A percentile compares a stretch with the other conserved stretches of the same genome.
These are phyloP conservation scores for Characodon lateralis DNA, from an alignment of 2,797 vertebrate genomes.

Conservation along the genomic window DNA sequence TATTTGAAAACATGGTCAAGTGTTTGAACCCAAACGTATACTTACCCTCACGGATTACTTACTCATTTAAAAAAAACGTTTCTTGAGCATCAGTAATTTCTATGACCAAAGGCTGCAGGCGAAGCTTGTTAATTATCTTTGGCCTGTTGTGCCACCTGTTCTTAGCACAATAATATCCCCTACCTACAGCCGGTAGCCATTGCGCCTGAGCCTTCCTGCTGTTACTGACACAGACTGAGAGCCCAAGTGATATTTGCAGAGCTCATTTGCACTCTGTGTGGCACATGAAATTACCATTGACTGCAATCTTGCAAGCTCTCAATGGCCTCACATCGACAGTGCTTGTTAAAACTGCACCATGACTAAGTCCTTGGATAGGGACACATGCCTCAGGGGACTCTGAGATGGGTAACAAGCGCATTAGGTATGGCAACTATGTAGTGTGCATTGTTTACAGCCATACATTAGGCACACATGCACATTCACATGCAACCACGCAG, in stretches of 20 bases:
- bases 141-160: constrained; percentile 36
- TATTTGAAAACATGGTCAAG: not conserved
- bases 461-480: constrained; percentile 48
- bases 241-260: constrained; percentile 70
- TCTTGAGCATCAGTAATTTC: constrained; percentile 5
- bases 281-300: constrained; percentile 78
- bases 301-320: constrained; percentile 75
- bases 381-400: constrained; percentile 67
- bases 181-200: constrained; percentile 60
- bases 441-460: constrained; percentile 73
- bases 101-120: constrained; percentile 19
- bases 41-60: not conserved
- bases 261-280: constrained; percentile 79
- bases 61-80: not conserved
- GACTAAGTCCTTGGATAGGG: constrained; percentile 74
- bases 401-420: constrained; percentile 77
- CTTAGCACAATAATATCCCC: constrained; percentile 50
- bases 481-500: constrained; percentile 25
- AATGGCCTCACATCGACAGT: constrained; percentile 72
- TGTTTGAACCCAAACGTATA: not conserved
- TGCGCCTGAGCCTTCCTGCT: constrained; percentile 58
- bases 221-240: constrained; percentile 68
- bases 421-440: constrained; percentile 73
- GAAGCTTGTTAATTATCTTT: constrained; percentile 40
- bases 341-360: constrained; percentile 77